Evolutionary conservation across 2,797 vertebrate species (phyloP).

Genomic region (Anisognathus igniventris): DNA sequence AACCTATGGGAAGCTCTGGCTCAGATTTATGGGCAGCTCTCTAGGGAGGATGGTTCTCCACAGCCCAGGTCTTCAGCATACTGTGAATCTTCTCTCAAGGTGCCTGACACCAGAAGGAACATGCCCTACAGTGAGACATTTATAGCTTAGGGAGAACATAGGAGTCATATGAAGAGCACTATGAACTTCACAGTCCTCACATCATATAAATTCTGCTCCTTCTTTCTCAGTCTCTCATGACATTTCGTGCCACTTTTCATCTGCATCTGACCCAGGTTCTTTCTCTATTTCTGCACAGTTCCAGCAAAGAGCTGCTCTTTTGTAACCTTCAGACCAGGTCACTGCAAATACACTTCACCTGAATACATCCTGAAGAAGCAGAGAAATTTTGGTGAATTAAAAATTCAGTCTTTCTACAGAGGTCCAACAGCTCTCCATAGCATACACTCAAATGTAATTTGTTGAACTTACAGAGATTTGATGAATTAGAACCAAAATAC

Average conservation of each 20-base stretch:
- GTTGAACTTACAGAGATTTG: neutral
- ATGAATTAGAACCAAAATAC: neutral
- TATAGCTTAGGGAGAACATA: neutral
- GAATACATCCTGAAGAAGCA: neutral
- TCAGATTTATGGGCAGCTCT: neutral
- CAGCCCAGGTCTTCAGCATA: neutral
- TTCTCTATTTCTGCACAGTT: neutral
- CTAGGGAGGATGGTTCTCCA: neutral
- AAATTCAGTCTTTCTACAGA: neutral
- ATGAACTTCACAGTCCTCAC: neutral
- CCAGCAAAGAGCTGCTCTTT: neutral
- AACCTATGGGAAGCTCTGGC: neutral
- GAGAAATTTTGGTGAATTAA: neutral
- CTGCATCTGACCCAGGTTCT: neutral
- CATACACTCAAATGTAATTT: neutral
- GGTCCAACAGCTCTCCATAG: neutral
- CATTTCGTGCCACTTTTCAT: neutral
- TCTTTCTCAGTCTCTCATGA: neutral
- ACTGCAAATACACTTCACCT: neutral
- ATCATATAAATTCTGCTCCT: neutral
- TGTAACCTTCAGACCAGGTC: neutral
- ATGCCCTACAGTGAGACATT: neutral
- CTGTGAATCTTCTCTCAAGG: neutral
- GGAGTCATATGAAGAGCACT: neutral
- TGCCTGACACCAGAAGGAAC: neutral